A percentile compares a stretch with the other conserved stretches of the same genome.
Evolutionary conservation across 2,888 invertebrate genomes (phyloP).

Genomic region (Aricia artaxerxes): DNA sequence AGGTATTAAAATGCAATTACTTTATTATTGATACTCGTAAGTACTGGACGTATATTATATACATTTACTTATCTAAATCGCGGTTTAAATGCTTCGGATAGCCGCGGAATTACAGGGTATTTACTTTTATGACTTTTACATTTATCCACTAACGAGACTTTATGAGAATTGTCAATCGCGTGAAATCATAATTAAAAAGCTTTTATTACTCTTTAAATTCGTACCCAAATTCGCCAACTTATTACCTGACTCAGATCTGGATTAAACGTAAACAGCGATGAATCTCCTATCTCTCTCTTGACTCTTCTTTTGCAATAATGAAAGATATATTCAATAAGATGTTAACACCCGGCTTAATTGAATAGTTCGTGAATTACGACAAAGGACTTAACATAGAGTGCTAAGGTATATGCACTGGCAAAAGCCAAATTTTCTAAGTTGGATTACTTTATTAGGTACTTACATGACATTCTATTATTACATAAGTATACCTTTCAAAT

Average conservation of each 20-base stretch:
- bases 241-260: background rate
- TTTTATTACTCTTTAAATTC: background rate
- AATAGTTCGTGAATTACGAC: too few species aligned
- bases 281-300: background rate
- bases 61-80: conserved; percentile 24
- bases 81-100: background rate
- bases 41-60: conserved; percentile 10
- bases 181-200: background rate
- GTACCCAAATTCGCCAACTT: background rate
- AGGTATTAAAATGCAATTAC: conserved; percentile 30
- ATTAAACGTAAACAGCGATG: background rate
- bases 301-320: background rate
- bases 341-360: too few species aligned
- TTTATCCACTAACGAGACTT: conserved; percentile 5
- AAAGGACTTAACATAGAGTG: too few species aligned
- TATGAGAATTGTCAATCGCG: background rate
- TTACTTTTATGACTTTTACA: background rate
- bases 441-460: too few species aligned
- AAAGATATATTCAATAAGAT: background rate
- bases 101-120: background rate
- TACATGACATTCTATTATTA: too few species aligned
- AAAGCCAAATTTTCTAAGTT: too few species aligned
- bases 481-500: too few species aligned
- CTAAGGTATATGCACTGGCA: too few species aligned
- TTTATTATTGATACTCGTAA: conserved; percentile 24